These are phyloP conservation scores for Actenoides hombroni DNA, from an alignment of 2,113 vertebrate genomes.

Conservation along the genomic window DNA sequence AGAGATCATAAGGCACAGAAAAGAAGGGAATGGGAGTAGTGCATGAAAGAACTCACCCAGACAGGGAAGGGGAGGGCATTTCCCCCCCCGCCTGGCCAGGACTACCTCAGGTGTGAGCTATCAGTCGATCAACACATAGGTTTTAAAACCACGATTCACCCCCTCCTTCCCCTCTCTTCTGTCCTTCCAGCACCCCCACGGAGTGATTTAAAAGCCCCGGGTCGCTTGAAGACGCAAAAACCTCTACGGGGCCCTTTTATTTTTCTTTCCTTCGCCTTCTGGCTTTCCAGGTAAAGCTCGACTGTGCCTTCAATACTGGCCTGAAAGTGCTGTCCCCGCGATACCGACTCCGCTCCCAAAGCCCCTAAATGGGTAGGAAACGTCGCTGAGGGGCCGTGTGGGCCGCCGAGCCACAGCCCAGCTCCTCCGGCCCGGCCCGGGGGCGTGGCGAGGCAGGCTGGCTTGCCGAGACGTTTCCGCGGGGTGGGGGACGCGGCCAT, in stretches of 20 bases:
- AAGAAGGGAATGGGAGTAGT: neutral
- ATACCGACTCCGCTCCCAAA: fast-evolving
- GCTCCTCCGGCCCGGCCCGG: neutral
- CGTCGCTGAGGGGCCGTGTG: fast-evolving
- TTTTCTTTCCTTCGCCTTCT: neutral
- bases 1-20: fast-evolving
- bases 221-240: neutral
- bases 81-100: neutral
- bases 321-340: fast-evolving
- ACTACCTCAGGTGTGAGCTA: neutral
- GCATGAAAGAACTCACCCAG: fast-evolving
- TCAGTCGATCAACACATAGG: neutral
- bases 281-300: neutral
- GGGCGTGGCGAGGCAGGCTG: neutral
- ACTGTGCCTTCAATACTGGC: fast-evolving
- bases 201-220: neutral
- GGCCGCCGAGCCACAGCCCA: too few species aligned
- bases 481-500: too few species aligned
- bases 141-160: neutral
- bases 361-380: fast-evolving
- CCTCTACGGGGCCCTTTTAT: fast-evolving
- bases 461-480: neutral
- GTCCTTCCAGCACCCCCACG: fast-evolving
- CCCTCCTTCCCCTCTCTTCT: fast-evolving
- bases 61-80: neutral